Conservation (phyloP, 37 sponge, comb jelly and placozoan genomes). For the Amphimedon queenslandica region DNA sequence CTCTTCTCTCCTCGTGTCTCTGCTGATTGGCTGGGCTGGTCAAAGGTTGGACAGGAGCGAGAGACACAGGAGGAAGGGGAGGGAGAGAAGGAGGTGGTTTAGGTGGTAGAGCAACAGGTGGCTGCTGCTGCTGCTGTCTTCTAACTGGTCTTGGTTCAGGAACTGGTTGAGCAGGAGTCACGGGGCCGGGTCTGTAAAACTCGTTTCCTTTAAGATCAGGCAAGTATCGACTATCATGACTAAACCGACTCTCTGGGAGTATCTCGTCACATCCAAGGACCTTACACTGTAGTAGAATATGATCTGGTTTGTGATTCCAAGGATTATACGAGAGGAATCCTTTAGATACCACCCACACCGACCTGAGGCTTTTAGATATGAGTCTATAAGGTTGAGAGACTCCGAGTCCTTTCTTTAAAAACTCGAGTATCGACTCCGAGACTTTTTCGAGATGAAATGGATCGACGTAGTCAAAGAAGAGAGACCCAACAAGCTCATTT, state of each 20-base stretch:
- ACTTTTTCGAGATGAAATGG: conserved; percentile 58
- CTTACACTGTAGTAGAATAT: conserved; percentile 42
- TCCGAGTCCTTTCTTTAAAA: conserved; percentile 40
- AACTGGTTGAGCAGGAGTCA: neutral
- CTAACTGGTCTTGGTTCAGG: neutral
- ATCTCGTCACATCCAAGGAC: conserved; percentile 64
- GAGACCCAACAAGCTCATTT: conserved; percentile 40
- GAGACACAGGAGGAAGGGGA: neutral
- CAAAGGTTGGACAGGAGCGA: neutral
- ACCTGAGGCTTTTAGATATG: conserved; percentile 41
- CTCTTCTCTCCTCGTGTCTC: neutral
- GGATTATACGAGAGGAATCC: conserved; percentile 68
- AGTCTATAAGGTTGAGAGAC: conserved; percentile 55
- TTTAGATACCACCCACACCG: conserved; percentile 54
- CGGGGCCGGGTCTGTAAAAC: neutral
- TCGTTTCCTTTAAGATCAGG: conserved; percentile 31
- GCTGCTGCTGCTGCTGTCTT: no score
- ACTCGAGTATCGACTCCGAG: conserved; percentile 24
- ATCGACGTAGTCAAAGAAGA: conserved; percentile 61
- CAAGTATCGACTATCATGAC: conserved; percentile 1
- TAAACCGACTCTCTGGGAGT: conserved; percentile 43
- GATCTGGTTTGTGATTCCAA: conserved; percentile 74
- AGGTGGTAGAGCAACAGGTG: neutral
- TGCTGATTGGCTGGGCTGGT: neutral
- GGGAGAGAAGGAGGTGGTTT: neutral